Evolutionary conservation across 2,113 vertebrate species (phyloP).

Genomic region (Beaufortia kweichowensis): DNA sequence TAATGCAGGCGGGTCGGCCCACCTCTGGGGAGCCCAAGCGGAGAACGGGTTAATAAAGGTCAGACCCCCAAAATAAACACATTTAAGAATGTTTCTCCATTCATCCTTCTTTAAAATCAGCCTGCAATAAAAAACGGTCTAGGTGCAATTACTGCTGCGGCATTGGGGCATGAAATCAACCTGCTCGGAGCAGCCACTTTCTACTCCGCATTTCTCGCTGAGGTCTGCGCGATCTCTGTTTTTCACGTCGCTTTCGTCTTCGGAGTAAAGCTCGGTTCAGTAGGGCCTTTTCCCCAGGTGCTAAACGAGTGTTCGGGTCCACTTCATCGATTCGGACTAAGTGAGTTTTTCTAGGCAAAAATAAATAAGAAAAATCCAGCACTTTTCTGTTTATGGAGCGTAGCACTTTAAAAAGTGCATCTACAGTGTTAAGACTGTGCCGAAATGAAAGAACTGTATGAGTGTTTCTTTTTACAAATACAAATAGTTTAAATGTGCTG

Average conservation of each 20-base stretch:
- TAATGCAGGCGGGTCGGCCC: slow-evolving; percentile 80
- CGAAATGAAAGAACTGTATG: slow-evolving; percentile 62
- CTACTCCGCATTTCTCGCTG: slow-evolving; percentile 82
- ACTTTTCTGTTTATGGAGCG: slow-evolving; percentile 67
- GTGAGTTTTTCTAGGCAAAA: slow-evolving; percentile 70
- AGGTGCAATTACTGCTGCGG: slow-evolving; percentile 93
- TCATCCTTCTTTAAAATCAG: slow-evolving; percentile 96
- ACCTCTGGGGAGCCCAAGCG: slow-evolving; percentile 84
- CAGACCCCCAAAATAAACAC: slow-evolving; percentile 94
- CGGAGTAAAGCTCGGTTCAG: slow-evolving; percentile 63
- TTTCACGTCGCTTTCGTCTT: slow-evolving; percentile 41
- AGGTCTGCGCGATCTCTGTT: slow-evolving; percentile 75
- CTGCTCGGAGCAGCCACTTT: slow-evolving; percentile 82
- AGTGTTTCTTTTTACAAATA: slow-evolving; percentile 47
- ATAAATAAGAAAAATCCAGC: slow-evolving; percentile 48
- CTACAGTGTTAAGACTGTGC: slow-evolving; percentile 62
- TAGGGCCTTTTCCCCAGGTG: slow-evolving; percentile 70
- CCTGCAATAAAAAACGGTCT: slow-evolving; percentile 92
- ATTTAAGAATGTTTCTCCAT: slow-evolving; percentile 94
- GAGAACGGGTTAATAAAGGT: slow-evolving; percentile 99
- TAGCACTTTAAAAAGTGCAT: slow-evolving; percentile 64
- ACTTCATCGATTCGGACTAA: slow-evolving; percentile 71
- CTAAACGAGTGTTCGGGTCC: slow-evolving; percentile 69
- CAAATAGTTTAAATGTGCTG: slow-evolving; percentile 35
- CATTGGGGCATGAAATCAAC: slow-evolving; percentile 95